Conservation (phyloP, 2,113 vertebrate genomes). For the Hepsetus odoe region DNA sequence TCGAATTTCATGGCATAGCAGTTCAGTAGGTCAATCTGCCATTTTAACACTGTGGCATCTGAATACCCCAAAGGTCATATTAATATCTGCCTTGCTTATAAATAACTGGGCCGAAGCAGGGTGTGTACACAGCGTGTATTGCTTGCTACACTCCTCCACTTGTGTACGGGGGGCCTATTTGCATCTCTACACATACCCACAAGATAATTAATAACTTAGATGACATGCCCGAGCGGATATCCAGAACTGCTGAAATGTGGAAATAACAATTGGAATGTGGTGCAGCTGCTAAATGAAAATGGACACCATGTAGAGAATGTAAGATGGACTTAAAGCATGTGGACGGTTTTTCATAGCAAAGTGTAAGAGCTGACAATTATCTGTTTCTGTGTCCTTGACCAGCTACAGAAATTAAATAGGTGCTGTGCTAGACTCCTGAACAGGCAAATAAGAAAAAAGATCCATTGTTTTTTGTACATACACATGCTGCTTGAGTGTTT, state of each 20-base stretch:
- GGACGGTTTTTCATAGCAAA: conserved; percentile 17
- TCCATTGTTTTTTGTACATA: neutral
- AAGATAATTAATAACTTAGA: neutral
- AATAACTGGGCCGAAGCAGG: conserved; percentile 44
- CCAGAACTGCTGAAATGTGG: neutral
- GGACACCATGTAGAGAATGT: conserved; percentile 29
- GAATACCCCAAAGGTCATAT: conserved; percentile 56
- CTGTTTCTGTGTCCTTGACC: conserved; percentile 5
- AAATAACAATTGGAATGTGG: conserved; percentile 21
- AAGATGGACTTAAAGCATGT: conserved; percentile 10
- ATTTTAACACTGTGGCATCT: conserved; percentile 57
- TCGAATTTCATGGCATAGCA: conserved; percentile 64
- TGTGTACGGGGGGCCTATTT: conserved; percentile 30
- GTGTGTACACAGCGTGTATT: neutral
- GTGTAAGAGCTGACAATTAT: conserved; percentile 10
- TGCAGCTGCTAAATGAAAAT: conserved; percentile 41
- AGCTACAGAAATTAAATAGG: neutral
- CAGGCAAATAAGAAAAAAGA: neutral
- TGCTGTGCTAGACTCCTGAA: neutral
- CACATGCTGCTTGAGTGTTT: neutral
- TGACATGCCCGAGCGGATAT: conserved; percentile 38
- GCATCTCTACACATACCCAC: neutral
- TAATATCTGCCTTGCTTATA: conserved; percentile 59
- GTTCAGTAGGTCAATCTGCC: conserved; percentile 65
- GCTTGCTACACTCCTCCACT: neutral